Evolutionary conservation across 2,888 invertebrate species (phyloP), one percentile per base, ranked within the genome.

Genomic region (Cheilosia scutellata): DNA sequence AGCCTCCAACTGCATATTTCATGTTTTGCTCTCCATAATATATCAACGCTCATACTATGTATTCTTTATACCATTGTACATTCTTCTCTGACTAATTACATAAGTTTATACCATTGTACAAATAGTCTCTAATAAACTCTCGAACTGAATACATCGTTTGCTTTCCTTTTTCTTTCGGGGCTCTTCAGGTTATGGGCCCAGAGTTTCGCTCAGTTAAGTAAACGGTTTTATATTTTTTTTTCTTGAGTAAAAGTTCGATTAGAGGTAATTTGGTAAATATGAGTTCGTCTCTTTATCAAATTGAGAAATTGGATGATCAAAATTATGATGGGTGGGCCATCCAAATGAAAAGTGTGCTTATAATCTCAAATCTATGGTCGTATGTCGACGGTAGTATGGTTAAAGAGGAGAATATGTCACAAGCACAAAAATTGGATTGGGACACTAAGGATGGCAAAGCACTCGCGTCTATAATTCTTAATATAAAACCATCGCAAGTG

Each of bases 321-420:
- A 76, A 86, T 25, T 76, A 72, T 31, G 65, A 62, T 57, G 40
- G 37, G 5, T 80, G 79, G 76, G 9, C 49, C 7, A 33, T 84
- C 13, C 84, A 84, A 29, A 86, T 80, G 84, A 71, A 58, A 33
- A 75, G 76, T 62, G 79, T 75, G 5, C 66, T 58, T 33, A 49
- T 42, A 25, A 20, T 20, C 20, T 49, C 20, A 42, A 42, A 42
- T 20, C 20, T 20, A 20, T 20, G 20, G 20, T 20, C 20, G 20
- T 20, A 20, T 20, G 20, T 20, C 20, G 7, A 40, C 13, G 74
- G 63, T 20, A n/a, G 7, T 9, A n/a, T 6, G 2, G 40, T 53
- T 3, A 55, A 75, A 16, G 2, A 0, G 27, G 76, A 63, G 11
- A 29, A 6, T 33, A 29, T 57, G 62, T 7, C 44, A 20, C 13